Percentiles rank a stretch among this genome's conserved stretches.
Evolutionary conservation across 2,797 vertebrate species (phyloP).

Genomic region (Mus caroli): DNA sequence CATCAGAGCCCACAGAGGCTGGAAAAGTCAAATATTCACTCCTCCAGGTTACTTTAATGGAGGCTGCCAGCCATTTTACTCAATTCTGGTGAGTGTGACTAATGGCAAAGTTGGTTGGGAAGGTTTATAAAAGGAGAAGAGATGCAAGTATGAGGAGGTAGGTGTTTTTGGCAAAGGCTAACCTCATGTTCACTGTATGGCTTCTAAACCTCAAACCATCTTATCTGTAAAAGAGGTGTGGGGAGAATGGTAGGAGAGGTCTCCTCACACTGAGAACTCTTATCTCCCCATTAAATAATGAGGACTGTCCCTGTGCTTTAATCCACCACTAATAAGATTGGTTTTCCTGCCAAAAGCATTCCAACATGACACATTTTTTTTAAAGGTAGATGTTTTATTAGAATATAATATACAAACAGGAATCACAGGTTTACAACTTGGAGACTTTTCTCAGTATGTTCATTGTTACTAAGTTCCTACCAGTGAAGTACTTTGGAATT

Average conservation of each 20-base stretch:
- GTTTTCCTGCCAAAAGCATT: conserved; percentile 38
- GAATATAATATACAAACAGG: conserved; percentile 25
- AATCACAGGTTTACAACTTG: conserved; percentile 11
- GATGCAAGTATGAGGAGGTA: not conserved
- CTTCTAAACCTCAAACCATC: not conserved
- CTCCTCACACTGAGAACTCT: not conserved
- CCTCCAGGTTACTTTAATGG: not conserved
- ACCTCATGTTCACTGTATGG: not conserved
- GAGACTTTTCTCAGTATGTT: conserved; percentile 13
- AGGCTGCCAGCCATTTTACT: conserved; percentile 25
- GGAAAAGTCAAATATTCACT: conserved; percentile 31
- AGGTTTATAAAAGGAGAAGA: not conserved
- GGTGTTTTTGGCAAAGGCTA: not conserved
- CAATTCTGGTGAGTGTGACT: conserved; percentile 10
- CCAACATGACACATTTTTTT: not conserved
- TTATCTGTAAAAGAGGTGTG: not conserved
- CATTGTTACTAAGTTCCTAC: conserved; percentile 6
- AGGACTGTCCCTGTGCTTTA: not conserved
- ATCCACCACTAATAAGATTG: not conserved
- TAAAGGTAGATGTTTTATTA: conserved; percentile 11
- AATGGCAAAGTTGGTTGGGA: not conserved
- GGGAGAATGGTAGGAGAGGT: not conserved
- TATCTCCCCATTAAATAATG: conserved; percentile 2
- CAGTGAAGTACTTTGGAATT: conserved; percentile 26
- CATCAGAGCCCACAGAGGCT: not conserved